Evolutionary conservation across 2,113 vertebrate species (phyloP).

Genomic region (Notothenia coriiceps): DNA sequence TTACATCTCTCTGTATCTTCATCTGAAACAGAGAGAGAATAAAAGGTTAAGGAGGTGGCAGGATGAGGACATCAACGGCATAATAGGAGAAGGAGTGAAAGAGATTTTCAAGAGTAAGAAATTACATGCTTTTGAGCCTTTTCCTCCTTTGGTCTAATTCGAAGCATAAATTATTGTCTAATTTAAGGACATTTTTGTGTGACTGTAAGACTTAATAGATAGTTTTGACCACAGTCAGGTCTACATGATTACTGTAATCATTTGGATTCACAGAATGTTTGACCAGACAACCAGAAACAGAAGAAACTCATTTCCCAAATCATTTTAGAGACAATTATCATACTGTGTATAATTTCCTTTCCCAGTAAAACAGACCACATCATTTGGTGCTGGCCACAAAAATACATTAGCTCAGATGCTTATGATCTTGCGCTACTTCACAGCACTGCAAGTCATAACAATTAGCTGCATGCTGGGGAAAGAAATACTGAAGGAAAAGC

Average conservation of each 20-base stretch:
- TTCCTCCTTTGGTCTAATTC: not conserved
- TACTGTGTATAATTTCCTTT: not conserved
- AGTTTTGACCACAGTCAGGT: not conserved
- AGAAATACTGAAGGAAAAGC: not conserved
- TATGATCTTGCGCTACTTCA: not conserved
- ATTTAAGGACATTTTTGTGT: too few relatives aligned
- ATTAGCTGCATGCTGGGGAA: not conserved
- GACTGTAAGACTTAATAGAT: too few relatives aligned
- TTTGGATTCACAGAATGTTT: not conserved
- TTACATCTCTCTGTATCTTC: conserved; percentile 52
- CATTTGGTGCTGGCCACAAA: not conserved
- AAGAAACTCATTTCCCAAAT: conserved; percentile 8
- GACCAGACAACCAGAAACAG: not conserved
- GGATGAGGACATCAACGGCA: not conserved
- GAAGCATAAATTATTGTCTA: not conserved
- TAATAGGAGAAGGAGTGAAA: not conserved
- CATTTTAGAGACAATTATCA: conserved; percentile 5
- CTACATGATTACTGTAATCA: not conserved
- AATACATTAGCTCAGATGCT: not conserved
- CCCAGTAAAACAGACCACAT: not conserved
- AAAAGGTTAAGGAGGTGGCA: not conserved
- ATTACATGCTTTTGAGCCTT: too few relatives aligned
- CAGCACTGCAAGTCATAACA: not conserved
- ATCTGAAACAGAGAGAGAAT: conserved; percentile 60
- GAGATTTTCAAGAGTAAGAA: not conserved